Base-by-base conservation (phyloP, 2,113 vertebrate species). In the Bombycilla garrulus region DNA sequence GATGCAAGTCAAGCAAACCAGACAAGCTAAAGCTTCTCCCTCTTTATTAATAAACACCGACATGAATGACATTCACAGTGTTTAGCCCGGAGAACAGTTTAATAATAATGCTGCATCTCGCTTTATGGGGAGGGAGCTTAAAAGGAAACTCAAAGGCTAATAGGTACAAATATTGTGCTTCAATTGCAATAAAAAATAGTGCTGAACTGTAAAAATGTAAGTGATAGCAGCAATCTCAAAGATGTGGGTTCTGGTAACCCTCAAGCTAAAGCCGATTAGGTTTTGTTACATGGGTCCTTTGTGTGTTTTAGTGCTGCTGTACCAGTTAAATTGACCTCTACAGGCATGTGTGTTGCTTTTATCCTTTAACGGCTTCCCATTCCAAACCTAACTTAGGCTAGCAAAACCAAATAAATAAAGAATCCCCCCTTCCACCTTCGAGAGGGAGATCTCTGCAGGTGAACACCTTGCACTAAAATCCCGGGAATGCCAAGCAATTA, bases 241-340 rank as follows among this genome's bases (percentile, higher is more conserved):
- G 97, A 96, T 96, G 93, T 60, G 95, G 94, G 93, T 97, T 96
- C 94, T 96, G 96, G 93, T 93, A 97, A 96, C 96, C 97, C 94
- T 97, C 95, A 94, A 98, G 92, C 77, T 71, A 97, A 97, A 97
- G 97, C 90, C 84, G 88, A 94, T 97, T 96, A 96, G 94, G 93
- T 96, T 96, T 90, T 90, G 96, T 92, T 97, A 93, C 96, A 93
- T 57, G 38, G 96, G 71, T 95, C 95, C 93, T 97, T 97, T 97
- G 97, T 97, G 97, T 96, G 97, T 95, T 97, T 97, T 97, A 96
- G 90, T 72, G 64, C 76, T 72, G 64, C 94, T 95, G 86, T 71
- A 97, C 93, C 96, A 90, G 91, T 94, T 97, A 97, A 97, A 97
- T 96, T 97, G 96, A 98, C 96, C 95, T 98, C 96, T 93, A 54